Base-by-base conservation (phyloP, 2,113 vertebrate genomes). In the Bubo bubo region DNA sequence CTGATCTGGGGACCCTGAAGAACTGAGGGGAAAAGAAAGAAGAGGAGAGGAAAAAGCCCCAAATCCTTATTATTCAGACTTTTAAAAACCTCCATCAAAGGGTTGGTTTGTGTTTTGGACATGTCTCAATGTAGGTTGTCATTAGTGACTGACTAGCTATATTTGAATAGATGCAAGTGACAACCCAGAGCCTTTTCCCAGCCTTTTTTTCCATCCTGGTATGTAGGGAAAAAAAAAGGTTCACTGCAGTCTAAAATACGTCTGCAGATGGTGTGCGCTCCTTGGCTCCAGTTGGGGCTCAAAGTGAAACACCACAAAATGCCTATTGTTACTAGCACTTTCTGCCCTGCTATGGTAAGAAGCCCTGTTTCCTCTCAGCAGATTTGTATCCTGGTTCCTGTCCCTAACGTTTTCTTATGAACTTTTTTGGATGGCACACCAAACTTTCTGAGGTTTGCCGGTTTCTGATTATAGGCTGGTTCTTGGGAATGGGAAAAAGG, bases 81-180 rank as follows among this genome's bases (percentile, higher is more conserved):
- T 95, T 59, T 14, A n/a, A 73, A 94, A 95, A 66, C 45, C 82
- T 76, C 68, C 35, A 60, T 88, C 95, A 95, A 97, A 97, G 66
- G 62, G 32, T 15, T 94, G 66, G 88, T 95, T 85, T 95, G 86
- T 14, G 30, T 85, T 92, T 97, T 97, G 94, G 86, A 92, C 83
- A 58, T 84, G 76, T 81, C 94, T 95, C 91, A 96, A 67, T 91
- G 92, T 87, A 95, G 90, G 79, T 91, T 96, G 88, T 93, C 95
- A 82, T 97, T 92, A 94, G 96, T 88, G 88, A 95, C 82, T 91
- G 80, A 67, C 83, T 84, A 93, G 88, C 68, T 95, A 85, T 95
- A 96, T 95, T 84, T 97, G 83, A 97, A 95, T 96, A 89, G 91
- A 89, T 60, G 53, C 72, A 91, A 95, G 86, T 87, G 91, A 95